Evolutionary conservation across 2,888 invertebrate species (phyloP).

Genomic region (Micoletzkya japonica): DNA sequence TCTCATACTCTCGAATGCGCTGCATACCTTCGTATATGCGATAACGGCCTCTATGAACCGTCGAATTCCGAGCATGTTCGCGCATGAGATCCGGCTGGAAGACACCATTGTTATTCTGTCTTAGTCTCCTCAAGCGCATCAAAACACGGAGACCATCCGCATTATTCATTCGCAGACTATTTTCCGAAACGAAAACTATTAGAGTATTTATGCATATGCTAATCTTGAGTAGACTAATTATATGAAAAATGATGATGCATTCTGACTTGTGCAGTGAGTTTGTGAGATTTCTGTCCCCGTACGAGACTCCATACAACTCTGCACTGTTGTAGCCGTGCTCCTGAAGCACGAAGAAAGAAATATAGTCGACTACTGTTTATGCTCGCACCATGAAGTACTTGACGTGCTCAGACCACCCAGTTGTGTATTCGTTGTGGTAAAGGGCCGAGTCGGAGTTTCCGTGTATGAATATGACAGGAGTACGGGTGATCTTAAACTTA

Average conservation of each 20-base stretch:
- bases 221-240: neutral
- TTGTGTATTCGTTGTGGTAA: too few species aligned
- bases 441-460: too few species aligned
- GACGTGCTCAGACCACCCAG: too few species aligned
- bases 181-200: neutral
- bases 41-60: constrained; percentile 44
- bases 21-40: constrained; percentile 38
- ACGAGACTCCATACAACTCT: constrained; percentile 57
- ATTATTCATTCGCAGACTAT: neutral
- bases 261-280: constrained; percentile 37
- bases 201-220: neutral
- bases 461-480: too few species aligned
- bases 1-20: neutral
- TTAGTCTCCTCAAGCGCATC: too few species aligned
- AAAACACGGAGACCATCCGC: too few species aligned
- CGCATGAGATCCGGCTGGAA: constrained; percentile 28
- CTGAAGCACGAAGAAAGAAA: too few species aligned
- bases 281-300: constrained; percentile 45
- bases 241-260: neutral
- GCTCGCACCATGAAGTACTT: too few species aligned
- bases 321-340: constrained; percentile 44
- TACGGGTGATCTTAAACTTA: too few species aligned
- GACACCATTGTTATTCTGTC: too few species aligned
- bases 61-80: constrained; percentile 33
- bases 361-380: too few species aligned